These are phyloP conservation scores for Chrysochloris asiatica DNA, from an alignment of 2,113 vertebrate genomes.

Conservation along the genomic window DNA sequence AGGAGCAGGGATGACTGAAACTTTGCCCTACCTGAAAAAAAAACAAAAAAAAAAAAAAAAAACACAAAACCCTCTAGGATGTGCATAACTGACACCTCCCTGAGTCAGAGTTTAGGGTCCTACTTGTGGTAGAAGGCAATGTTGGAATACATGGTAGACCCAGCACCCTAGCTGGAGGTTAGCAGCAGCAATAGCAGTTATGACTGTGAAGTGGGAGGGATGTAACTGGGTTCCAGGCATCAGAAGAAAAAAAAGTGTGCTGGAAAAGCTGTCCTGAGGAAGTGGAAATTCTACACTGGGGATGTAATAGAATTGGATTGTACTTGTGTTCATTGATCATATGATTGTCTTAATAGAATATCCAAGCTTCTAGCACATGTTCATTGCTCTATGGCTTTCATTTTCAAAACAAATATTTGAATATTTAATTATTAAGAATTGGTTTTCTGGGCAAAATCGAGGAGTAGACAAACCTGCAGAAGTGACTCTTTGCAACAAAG, in stretches of 20 bases:
- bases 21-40: not conserved
- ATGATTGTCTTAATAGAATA: not conserved
- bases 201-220: not conserved
- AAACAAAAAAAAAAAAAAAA: too few species aligned
- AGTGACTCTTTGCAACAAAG: too few species aligned
- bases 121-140: not conserved
- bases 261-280: not conserved
- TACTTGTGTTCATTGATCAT: too few species aligned
- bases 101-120: not conserved
- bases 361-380: not conserved
- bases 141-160: not conserved
- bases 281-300: not conserved
- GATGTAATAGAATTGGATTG: not conserved
- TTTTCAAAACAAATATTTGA: not conserved
- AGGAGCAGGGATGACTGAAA: not conserved
- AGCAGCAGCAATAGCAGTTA: not conserved
- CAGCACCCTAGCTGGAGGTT: not conserved
- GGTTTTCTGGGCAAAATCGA: too few species aligned
- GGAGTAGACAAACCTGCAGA: too few species aligned
- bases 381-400: not conserved
- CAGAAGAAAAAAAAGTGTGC: too few species aligned
- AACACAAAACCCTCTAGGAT: not conserved
- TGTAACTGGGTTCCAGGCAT: not conserved
- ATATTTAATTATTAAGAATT: not conserved
- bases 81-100: not conserved